Evolutionary conservation across 1,140 invertebrate genomes (phyloP).

Genomic region (Leucophenga varia): DNA sequence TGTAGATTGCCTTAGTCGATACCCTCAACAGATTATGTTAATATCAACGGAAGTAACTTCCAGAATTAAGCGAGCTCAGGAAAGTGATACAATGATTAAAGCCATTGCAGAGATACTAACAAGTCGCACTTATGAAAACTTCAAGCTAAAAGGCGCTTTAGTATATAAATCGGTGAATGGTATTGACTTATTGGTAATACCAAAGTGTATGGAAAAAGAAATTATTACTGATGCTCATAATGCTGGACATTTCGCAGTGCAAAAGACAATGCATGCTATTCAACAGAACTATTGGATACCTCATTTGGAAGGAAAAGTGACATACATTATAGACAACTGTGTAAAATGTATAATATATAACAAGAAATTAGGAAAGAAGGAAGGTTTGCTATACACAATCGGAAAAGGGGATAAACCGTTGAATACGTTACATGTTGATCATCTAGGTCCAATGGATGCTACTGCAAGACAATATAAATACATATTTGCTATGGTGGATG

Average conservation of each 20-base stretch:
- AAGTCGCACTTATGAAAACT: not conserved
- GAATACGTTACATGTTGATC: conserved; percentile 17
- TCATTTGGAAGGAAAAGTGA: conserved; percentile 28
- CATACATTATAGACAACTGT: conserved; percentile 37
- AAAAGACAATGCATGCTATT: conserved; percentile 9
- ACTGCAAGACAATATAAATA: conserved; percentile 52
- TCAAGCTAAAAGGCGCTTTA: not conserved
- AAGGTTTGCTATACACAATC: conserved; percentile 43
- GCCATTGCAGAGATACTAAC: not conserved
- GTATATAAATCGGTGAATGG: not conserved
- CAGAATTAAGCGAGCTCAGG: conserved; percentile 5
- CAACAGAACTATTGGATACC: conserved; percentile 8
- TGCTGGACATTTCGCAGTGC: conserved; percentile 3
- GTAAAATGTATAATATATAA: conserved; percentile 34
- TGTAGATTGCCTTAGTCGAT: conserved; percentile 55
- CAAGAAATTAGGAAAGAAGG: conserved; percentile 46
- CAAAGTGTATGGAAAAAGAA: conserved; percentile 3
- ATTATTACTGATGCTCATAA: conserved; percentile 7
- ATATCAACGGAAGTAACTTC: conserved; percentile 2
- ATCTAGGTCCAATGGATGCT: conserved; percentile 30
- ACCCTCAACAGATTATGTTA: conserved; percentile 26
- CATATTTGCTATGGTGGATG: conserved; percentile 49
- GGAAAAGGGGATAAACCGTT: conserved; percentile 18
- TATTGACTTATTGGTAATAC: conserved; percentile 1
- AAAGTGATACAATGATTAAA: conserved; percentile 4